Conservation (phyloP, 2,888 invertebrate genomes). For the Deroplatys truncata region DNA sequence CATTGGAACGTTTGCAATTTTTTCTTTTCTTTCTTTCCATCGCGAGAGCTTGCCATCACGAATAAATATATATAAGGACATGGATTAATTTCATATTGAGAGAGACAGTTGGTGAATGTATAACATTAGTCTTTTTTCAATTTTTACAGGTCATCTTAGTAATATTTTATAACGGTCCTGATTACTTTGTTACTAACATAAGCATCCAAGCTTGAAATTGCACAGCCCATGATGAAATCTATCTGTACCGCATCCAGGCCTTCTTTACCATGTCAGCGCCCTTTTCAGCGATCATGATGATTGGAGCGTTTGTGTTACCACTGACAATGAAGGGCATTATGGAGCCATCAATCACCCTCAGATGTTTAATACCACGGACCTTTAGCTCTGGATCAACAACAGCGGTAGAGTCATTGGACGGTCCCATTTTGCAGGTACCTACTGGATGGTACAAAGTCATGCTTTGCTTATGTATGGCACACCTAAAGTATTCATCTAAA, state of each 20-base stretch:
- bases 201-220: not conserved
- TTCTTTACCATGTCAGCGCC: conserved; percentile 81
- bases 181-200: no score
- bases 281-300: conserved; percentile 87
- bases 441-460: not conserved
- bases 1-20: no score
- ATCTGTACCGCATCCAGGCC: conserved; percentile 56
- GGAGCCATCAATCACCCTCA: conserved; percentile 81
- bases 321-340: conserved; percentile 86
- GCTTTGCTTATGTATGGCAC: not conserved
- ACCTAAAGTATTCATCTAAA: not conserved
- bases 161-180: no score
- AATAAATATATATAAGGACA: no score
- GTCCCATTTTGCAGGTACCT: conserved; percentile 6
- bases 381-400: conserved; percentile 77
- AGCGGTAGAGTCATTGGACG: conserved; percentile 45
- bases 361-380: conserved; percentile 68
- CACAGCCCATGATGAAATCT: not conserved
- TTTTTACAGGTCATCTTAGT: no score
- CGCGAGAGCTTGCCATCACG: no score
- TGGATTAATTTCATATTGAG: no score
- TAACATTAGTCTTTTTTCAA: no score
- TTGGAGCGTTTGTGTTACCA: conserved; percentile 86
- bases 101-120: no score
- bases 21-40: no score